Evolutionary conservation across 2,797 vertebrate species (phyloP).

Genomic region (Poeciliopsis turneri): DNA sequence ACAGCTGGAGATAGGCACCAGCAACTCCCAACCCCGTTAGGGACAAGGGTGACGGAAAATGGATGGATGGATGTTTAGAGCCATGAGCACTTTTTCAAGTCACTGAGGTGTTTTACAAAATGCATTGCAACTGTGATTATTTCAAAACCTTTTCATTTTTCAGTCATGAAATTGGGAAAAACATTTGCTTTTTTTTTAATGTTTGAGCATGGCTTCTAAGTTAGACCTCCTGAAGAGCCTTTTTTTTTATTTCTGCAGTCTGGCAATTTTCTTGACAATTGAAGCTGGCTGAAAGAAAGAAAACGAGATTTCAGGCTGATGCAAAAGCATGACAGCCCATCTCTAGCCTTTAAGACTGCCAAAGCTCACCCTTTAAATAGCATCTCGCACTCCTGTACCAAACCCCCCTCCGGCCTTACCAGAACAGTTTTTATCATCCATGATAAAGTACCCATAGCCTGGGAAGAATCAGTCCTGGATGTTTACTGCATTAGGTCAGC

Average conservation of each 20-base stretch:
- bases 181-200: conserved; percentile 42
- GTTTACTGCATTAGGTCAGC: conserved; percentile 80
- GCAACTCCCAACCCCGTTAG: no score
- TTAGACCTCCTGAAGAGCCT: conserved; percentile 59
- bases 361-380: conserved; percentile 54
- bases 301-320: conserved; percentile 50
- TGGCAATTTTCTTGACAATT: conserved; percentile 81
- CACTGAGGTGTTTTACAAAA: conserved; percentile 30
- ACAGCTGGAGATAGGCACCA: no score
- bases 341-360: conserved; percentile 68
- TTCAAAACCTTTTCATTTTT: conserved; percentile 14
- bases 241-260: conserved; percentile 60
- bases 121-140: conserved; percentile 39
- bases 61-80: background rate
- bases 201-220: conserved; percentile 53
- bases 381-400: conserved; percentile 5
- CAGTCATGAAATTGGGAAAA: conserved; percentile 59
- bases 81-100: background rate
- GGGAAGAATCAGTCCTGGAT: conserved; percentile 76
- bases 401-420: conserved; percentile 42
- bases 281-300: conserved; percentile 61
- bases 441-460: conserved; percentile 73
- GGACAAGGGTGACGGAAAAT: no score
- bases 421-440: conserved; percentile 77
- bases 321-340: conserved; percentile 61